These are phyloP conservation scores for Pycnonotus jocosus DNA, from an alignment of 2,113 vertebrate genomes.

Conservation along the genomic window DNA sequence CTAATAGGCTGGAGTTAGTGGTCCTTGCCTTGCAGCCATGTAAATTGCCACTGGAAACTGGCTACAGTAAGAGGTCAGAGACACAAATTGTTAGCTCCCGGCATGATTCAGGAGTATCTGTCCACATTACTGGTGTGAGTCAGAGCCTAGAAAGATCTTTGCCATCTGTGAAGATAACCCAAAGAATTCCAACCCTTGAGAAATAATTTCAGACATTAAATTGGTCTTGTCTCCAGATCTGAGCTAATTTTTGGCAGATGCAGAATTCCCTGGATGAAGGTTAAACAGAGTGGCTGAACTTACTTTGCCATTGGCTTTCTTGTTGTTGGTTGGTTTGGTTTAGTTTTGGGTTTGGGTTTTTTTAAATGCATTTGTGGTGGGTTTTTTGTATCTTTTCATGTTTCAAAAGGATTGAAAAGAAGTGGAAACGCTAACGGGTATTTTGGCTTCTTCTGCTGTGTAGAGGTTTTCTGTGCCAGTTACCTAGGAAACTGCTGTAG, in stretches of 20 bases:
- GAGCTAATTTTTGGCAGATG: not conserved
- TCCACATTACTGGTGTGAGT: not conserved
- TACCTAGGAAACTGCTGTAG: conserved; percentile 67
- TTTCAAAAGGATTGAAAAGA: conserved; percentile 8
- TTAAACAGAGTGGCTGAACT: not conserved
- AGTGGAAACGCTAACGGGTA: not conserved
- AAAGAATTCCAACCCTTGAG: not conserved
- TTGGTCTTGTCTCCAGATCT: not conserved
- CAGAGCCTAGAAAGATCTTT: not conserved
- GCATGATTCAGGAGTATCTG: not conserved
- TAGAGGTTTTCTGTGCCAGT: conserved; percentile 31
- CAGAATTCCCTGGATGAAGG: not conserved
- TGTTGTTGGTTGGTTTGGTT: not conserved
- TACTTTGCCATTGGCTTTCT: not conserved
- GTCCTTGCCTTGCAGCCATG: not conserved
- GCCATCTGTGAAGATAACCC: not conserved
- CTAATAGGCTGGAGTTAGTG: not conserved
- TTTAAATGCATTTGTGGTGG: not conserved
- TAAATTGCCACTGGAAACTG: not conserved
- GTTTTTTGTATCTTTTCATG: not conserved
- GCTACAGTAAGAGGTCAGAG: not conserved
- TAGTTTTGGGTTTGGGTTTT: not conserved
- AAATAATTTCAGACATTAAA: not conserved
- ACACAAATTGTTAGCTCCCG: not conserved
- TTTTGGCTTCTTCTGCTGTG: conserved; percentile 6